Base-by-base conservation (phyloP, 2,888 invertebrate genomes). In the Drosophila anomelani region DNA sequence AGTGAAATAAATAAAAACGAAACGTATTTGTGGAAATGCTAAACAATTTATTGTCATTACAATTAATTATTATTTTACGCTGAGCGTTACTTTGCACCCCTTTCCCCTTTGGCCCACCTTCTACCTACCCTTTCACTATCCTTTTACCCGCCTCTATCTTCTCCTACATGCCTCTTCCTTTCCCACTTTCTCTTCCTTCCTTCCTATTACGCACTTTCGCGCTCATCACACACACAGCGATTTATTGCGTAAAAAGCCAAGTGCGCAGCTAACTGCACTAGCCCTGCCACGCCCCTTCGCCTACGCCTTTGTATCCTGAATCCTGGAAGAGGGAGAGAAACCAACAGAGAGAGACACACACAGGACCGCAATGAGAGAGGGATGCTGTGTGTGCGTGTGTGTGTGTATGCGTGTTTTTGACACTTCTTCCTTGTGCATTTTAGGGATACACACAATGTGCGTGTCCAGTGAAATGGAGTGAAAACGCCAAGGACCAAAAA, bases 371-470 rank as follows among this genome's bases (percentile, higher is more conserved):
- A 44, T 36, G 53, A 61, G 39, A 46, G 63, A 38, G 43, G 32
- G 49, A 74, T 60, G 60, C 76, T 62, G 51, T 66, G 63, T 58
- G 61, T 51, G 57, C 43, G 54, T 36, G 66, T 34, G 55, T 41
- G 46, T 51, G 67, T 59, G 59, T 75, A 54, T 74, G 70, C 55
- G 66, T 75, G 59, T 67, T 59, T 73, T 61, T 54, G 66, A 75
- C 63, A 64, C 67, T 80, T 71, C 67, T 80, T 71, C 67, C 64
- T 79, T 78, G 59, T 82, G 76, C 74, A 79, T 90, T 80, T 70
- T 79, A 87, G 85, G 82, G 86, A 90, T 88, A 90, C 89, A 88
- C 83, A 88, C 81, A 90, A 89, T 82, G 78, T 72, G 75, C 75
- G 80, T 84, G 79, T 70, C 68, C 77, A 46, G 55, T 70, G 76